Percentiles rank a stretch among this genome's conserved stretches.
phyloP scores from a whole-genome alignment of 64 coral and sea anemone species.

The Orbicella faveolata region DNA sequence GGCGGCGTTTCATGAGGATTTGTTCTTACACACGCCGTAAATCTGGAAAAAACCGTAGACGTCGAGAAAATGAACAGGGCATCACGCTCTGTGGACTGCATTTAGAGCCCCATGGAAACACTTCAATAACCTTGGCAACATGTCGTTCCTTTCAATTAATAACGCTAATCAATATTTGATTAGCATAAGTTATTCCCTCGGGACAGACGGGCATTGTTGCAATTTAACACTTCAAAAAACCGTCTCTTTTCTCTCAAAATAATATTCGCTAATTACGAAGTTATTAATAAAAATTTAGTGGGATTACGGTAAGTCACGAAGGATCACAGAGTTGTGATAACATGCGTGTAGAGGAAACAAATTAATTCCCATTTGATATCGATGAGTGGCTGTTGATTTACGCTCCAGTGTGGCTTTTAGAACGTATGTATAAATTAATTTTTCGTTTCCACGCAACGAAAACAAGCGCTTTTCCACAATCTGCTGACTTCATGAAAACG shows the following conservation, averaged over 20 bases:
- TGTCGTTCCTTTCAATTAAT: no score
- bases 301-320: neutral
- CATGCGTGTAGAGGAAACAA: neutral
- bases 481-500: neutral
- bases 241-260: neutral
- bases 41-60: conserved; percentile 4
- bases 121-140: conserved; percentile 30
- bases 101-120: neutral
- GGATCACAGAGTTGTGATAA: neutral
- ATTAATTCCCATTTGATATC: neutral
- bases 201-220: neutral
- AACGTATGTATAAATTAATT: neutral
- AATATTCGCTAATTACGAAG: neutral
- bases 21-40: neutral
- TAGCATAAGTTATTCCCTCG: conserved; percentile 25
- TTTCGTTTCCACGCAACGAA: neutral
- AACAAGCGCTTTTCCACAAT: neutral
- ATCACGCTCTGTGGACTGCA: conserved; percentile 21
- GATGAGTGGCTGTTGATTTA: neutral
- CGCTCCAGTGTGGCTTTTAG: neutral
- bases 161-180: conserved; percentile 11
- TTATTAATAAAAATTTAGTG: neutral
- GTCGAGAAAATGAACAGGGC: neutral
- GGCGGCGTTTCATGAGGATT: conserved; percentile 16
- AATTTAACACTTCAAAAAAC: neutral